phyloP scores from a whole-genome alignment of 1,140 invertebrate genomes.

The Lerema accius region DNA sequence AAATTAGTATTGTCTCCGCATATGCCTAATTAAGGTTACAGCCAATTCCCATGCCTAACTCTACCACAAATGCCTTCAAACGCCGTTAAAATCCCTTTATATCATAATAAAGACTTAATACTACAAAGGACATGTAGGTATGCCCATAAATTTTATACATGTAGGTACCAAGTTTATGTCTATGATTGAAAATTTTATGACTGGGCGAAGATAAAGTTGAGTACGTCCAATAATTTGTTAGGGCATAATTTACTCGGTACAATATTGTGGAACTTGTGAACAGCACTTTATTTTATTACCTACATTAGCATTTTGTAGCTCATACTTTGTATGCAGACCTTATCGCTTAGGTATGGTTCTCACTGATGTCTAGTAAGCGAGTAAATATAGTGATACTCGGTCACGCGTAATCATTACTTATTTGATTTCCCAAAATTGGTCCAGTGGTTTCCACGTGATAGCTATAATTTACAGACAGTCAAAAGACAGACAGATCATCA shows the following conservation, averaged over 20 bases:
- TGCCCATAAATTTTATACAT: neutral
- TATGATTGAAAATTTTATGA: slow-evolving; percentile 3
- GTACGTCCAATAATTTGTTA: slow-evolving; percentile 8
- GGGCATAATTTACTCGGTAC: neutral
- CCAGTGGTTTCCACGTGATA: no score
- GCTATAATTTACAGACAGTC: no score
- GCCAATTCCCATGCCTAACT: no score
- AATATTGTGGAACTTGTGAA: slow-evolving; percentile 14
- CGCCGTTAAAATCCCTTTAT: neutral
- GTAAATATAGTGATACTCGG: no score
- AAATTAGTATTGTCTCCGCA: no score
- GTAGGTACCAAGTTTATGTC: neutral
- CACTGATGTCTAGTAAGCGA: no score
- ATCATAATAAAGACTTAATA: neutral
- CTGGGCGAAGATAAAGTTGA: slow-evolving; percentile 10
- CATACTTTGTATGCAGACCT: slow-evolving; percentile 3
- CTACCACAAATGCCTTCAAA: no score
- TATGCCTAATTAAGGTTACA: no score
- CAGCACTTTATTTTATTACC: slow-evolving; percentile 16
- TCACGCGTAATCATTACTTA: no score
- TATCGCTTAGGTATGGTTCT: neutral
- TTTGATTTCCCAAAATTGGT: no score
- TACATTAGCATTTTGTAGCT: slow-evolving; percentile 9
- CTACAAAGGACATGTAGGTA: neutral
- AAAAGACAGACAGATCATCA: no score